A percentile compares a stretch with the other conserved stretches of the same genome.
Conservation (phyloP, 2,797 vertebrate genomes). For the Rhodeus uyekii region DNA sequence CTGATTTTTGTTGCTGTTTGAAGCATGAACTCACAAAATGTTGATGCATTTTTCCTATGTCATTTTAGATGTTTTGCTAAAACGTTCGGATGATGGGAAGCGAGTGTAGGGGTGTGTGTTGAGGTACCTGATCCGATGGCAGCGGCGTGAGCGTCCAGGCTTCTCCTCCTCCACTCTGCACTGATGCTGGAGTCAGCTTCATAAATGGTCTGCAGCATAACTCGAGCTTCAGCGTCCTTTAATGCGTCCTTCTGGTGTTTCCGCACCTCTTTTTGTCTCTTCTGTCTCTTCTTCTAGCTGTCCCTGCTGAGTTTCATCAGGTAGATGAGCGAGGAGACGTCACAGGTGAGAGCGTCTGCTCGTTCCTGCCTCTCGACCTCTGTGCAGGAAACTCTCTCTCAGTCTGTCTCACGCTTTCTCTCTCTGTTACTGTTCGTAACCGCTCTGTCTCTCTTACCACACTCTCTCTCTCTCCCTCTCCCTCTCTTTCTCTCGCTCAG, state of each 20-base stretch:
- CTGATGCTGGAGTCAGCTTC: slow-evolving; percentile 87
- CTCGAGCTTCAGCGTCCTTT: slow-evolving; percentile 49
- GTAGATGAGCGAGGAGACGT: neutral
- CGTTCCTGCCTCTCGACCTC: slow-evolving; percentile 57
- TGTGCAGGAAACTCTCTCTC: neutral
- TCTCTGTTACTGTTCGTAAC: slow-evolving; percentile 37
- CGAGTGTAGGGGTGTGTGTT: no score
- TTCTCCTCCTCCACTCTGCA: slow-evolving; percentile 86
- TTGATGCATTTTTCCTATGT: no score
- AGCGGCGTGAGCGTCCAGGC: slow-evolving; percentile 81
- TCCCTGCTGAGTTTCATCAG: slow-evolving; percentile 18
- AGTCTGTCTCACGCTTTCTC: slow-evolving; percentile 35
- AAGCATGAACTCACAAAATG: neutral
- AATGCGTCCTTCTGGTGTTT: slow-evolving; percentile 38
- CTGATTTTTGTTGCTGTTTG: neutral
- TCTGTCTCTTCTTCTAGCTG: neutral
- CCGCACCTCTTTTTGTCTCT: neutral
- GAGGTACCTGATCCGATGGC: slow-evolving; percentile 66
- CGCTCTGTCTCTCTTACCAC: slow-evolving; percentile 24
- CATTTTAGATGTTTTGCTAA: no score
- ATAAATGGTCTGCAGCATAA: slow-evolving; percentile 90
- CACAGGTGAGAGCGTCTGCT: neutral
- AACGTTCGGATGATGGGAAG: no score
- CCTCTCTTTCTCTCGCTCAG: slow-evolving; percentile 66
- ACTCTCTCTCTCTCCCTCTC: slow-evolving; percentile 33